Conservation (phyloP, 1,140 invertebrate species). For the Trachymyrmex cornetzi region DNA sequence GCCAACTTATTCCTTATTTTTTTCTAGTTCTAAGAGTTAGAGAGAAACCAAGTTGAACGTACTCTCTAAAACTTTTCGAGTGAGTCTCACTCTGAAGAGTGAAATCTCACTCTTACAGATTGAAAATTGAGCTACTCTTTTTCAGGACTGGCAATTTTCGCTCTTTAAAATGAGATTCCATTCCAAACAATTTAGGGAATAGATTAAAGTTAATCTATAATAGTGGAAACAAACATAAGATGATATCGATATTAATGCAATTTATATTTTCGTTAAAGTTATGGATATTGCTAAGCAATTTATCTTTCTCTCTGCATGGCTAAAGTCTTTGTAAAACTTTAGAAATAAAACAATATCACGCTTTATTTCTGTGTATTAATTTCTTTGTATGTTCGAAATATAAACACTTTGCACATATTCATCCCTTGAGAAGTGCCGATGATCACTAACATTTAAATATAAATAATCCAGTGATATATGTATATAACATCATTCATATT, state of each 20-base stretch:
- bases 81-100: no score
- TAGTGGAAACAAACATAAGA: no score
- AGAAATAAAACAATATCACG: neutral
- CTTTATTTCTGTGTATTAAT: neutral
- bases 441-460: conserved; percentile 1
- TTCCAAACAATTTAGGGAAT: no score
- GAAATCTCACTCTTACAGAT: no score
- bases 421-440: conserved; percentile 30
- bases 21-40: no score
- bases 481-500: neutral
- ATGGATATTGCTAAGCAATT: neutral
- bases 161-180: no score
- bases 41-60: no score
- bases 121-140: no score
- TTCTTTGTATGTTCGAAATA: neutral
- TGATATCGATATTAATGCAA: neutral
- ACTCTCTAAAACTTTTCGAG: no score
- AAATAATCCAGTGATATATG: neutral
- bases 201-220: no score
- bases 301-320: conserved; percentile 6
- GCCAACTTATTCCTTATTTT: no score
- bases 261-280: neutral
- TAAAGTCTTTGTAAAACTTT: conserved; percentile 10
- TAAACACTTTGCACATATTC: neutral
- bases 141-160: no score